phyloP scores from a whole-genome alignment of 2,888 invertebrate species.

The Aphodius sticticus region DNA sequence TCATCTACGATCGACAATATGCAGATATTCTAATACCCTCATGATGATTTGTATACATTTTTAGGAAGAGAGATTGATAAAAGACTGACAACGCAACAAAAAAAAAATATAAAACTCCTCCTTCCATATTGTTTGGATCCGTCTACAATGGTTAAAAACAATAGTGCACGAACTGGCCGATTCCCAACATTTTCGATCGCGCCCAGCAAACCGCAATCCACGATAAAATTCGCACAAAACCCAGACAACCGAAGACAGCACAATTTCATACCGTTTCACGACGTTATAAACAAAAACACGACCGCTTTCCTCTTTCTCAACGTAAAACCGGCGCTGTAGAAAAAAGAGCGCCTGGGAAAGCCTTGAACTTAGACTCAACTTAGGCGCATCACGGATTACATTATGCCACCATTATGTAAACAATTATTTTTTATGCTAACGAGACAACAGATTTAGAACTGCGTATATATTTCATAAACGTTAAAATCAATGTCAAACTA shows the following conservation, averaged over 20 bases:
- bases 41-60: no score
- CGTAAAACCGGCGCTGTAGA: not conserved
- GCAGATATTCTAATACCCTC: no score
- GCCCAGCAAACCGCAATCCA: not conserved
- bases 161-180: not conserved
- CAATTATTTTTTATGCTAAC: not conserved
- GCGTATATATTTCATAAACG: no score
- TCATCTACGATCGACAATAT: no score
- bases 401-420: not conserved
- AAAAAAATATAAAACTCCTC: no score
- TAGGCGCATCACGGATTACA: not conserved
- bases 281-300: constrained; percentile 4
- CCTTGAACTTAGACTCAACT: not conserved
- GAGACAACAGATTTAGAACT: not conserved
- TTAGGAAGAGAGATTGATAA: not conserved
- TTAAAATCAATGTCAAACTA: no score
- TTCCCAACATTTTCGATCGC: not conserved
- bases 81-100: not conserved
- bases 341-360: not conserved
- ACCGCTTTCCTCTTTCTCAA: not conserved
- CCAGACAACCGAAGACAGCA: not conserved
- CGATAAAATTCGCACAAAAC: not conserved
- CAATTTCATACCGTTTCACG: not conserved
- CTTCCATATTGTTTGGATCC: not conserved
- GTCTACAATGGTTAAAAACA: not conserved